A percentile compares a stretch with the other conserved stretches of the same genome.
These are phyloP conservation scores for Mastacembelus armatus DNA, from an alignment of 2,797 vertebrate genomes.

Conservation along the genomic window DNA sequence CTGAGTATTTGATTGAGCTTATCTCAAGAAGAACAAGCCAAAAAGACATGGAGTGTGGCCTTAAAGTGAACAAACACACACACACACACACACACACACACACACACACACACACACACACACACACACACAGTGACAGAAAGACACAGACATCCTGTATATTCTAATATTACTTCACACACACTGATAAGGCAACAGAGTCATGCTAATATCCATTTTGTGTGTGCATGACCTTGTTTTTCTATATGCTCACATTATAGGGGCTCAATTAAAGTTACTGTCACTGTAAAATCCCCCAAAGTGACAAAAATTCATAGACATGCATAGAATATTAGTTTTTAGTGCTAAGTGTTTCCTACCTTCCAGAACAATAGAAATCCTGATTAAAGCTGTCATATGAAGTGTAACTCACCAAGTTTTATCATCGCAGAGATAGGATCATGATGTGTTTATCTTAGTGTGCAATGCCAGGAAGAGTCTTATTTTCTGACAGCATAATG, in stretches of 20 bases:
- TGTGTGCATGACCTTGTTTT: constrained; percentile 16
- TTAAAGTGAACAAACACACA: background rate
- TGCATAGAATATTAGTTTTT: too few relatives aligned
- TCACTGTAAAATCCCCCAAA: too few relatives aligned
- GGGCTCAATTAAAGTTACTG: too few relatives aligned
- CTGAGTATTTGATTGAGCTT: constrained; percentile 14
- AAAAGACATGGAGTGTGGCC: background rate
- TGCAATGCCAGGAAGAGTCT: background rate
- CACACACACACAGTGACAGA: background rate
- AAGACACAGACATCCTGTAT: background rate
- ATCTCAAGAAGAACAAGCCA: constrained; percentile 16
- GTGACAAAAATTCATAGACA: too few relatives aligned
- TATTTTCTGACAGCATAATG: background rate
- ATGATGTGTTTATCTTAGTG: background rate
- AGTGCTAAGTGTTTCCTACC: too few relatives aligned
- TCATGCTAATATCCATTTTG: constrained; percentile 20
- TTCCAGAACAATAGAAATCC: constrained; percentile 30
- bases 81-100: background rate
- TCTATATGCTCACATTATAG: too few relatives aligned
- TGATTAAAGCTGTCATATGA: constrained; percentile 25
- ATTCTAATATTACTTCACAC: constrained; percentile 2
- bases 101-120: background rate
- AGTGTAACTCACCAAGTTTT: constrained; percentile 30
- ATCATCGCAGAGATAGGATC: background rate
- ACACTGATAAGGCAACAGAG: constrained; percentile 42